Percentiles rank a stretch among this genome's conserved stretches.
Conservation (phyloP, 2,888 invertebrate species). For the Leucozona laternaria region DNA sequence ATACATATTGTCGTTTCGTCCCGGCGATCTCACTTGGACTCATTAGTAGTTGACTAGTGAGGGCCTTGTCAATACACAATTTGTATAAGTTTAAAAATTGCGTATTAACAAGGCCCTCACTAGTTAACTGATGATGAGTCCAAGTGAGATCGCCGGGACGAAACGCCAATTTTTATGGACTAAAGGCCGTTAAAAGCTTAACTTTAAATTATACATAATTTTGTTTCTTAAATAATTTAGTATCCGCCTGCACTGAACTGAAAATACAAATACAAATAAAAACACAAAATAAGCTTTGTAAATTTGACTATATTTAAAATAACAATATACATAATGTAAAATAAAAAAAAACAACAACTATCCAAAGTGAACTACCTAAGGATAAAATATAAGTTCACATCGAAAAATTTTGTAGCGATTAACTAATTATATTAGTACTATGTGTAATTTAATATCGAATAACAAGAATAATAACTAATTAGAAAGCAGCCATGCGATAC, state of each 20-base stretch:
- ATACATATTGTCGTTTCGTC: too few relatives aligned
- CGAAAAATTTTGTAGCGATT: slow-evolving; percentile 23
- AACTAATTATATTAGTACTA: slow-evolving; percentile 1
- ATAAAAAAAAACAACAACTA: background rate
- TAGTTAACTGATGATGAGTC: too few relatives aligned
- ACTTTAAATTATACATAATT: too few relatives aligned
- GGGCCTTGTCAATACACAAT: too few relatives aligned
- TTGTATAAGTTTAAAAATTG: too few relatives aligned
- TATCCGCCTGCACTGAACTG: slow-evolving; percentile 56
- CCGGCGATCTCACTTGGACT: too few relatives aligned
- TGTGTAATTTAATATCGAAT: slow-evolving; percentile 24
- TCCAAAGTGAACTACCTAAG: background rate
- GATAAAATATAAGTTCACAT: slow-evolving; percentile 13
- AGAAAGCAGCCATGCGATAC: slow-evolving; percentile 31
- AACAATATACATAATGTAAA: background rate
- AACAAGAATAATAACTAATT: slow-evolving; percentile 16
- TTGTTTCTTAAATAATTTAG: background rate
- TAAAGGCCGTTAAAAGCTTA: too few relatives aligned
- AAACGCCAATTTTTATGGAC: too few relatives aligned
- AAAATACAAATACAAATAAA: slow-evolving; percentile 27
- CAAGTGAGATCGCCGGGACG: too few relatives aligned
- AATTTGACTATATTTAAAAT: background rate
- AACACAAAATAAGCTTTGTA: background rate
- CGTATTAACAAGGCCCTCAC: too few relatives aligned
- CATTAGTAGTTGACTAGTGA: too few relatives aligned